Base-by-base conservation (phyloP, 2,113 vertebrate species). In the Channa maculata region DNA sequence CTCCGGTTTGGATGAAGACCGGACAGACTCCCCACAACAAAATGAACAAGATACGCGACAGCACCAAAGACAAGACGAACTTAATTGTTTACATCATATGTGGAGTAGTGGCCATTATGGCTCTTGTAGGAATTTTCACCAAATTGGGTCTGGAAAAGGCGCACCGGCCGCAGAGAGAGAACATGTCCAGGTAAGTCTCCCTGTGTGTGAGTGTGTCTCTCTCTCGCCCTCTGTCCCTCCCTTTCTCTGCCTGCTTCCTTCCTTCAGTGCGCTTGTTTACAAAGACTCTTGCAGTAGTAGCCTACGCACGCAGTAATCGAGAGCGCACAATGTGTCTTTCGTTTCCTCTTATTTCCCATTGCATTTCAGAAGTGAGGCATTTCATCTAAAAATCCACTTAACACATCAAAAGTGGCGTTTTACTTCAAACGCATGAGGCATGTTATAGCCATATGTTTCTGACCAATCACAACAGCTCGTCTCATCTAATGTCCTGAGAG, bases 111-210 rank as follows among this genome's bases (percentile, higher is more conserved):
- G 98, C 98, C 45, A 96, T 99, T 85, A 98, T 99, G 97, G 97
- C 98, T 71, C 95, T 99, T n/a, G 97, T 99, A 88, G 98, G 98
- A 74, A 99, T 99, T 93, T 99, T 99, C 96, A 99, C 98, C 86
- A 99, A 99, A 90, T 89, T 99, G 87, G 98, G 98, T 49, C 93
- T 99, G 91, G 97, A 99, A 88, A 99, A 99, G 81, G 97, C 97
- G 2, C 98, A 99, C 91, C 95, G 98, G 87, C 97, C 98, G 51
- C 97, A 99, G 85, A 95, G 97, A 83, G 98, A 99, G 84, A 98
- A 98, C 92, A 98, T 99, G 96, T 96, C 95, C 95, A 98, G 98
- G 98, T 99, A 84, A 84, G 93, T 34, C 54, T 53, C 52, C 24
- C 55, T 24, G 24, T 24, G 24, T 24, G 24, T 24, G 24, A 24